Percentiles rank a stretch among this genome's conserved stretches.
Conservation (phyloP, 2,797 vertebrate species). For the Eleutherodactylus coqui region DNA sequence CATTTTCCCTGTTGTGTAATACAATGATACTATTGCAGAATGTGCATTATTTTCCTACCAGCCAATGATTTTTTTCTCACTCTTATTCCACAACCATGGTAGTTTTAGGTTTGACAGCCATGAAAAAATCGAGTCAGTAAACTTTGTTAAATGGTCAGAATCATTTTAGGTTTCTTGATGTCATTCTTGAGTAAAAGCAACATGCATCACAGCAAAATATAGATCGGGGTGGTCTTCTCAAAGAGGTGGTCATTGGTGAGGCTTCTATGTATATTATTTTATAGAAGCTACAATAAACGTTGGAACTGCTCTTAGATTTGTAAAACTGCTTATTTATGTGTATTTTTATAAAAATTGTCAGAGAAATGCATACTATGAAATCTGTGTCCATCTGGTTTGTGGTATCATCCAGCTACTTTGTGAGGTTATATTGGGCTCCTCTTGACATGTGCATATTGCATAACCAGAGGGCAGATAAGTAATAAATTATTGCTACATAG, state of each 20-base stretch:
- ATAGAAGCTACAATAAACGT: neutral
- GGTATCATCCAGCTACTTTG: slow-evolving; percentile 39
- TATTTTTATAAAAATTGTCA: neutral
- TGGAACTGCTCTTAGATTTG: neutral
- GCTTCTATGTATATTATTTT: neutral
- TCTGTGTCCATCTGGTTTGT: slow-evolving; percentile 52
- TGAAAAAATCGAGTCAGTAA: neutral
- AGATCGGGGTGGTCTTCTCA: neutral
- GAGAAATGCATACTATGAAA: neutral
- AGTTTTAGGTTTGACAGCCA: neutral
- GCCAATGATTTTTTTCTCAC: no score
- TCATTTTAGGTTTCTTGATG: no score
- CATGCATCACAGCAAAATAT: neutral
- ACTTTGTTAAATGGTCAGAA: no score
- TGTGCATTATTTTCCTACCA: no score
- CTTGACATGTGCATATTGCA: slow-evolving; percentile 59
- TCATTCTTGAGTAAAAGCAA: no score
- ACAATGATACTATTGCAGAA: no score
- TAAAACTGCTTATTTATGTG: neutral
- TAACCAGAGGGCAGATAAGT: slow-evolving; percentile 56
- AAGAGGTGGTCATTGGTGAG: neutral
- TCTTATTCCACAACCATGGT: no score
- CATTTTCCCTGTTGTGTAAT: no score
- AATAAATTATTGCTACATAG: slow-evolving; percentile 54
- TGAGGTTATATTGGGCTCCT: slow-evolving; percentile 44